phyloP scores from a whole-genome alignment of 2,888 invertebrate species.

The Pterobdella sp. region DNA sequence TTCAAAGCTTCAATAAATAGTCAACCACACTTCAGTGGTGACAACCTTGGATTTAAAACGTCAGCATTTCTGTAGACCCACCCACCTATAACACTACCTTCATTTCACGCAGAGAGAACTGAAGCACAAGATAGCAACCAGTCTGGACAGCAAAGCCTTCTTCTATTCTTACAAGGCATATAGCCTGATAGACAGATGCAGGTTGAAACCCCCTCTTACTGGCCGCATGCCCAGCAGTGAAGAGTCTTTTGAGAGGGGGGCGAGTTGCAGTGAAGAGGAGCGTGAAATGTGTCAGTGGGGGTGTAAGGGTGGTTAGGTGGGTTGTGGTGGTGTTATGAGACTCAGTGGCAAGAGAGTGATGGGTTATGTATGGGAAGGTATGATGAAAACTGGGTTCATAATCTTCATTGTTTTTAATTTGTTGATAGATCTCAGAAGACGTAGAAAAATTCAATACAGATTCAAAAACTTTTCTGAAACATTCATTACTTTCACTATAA shows the following conservation, averaged over 20 bases:
- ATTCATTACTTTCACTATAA: too few species aligned
- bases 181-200: constrained; percentile 44
- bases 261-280: not conserved
- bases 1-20: too few species aligned
- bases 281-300: not conserved
- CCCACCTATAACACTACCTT: not conserved
- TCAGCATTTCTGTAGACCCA: too few species aligned
- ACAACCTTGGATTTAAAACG: too few species aligned
- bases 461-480: too few species aligned
- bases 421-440: too few species aligned
- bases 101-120: constrained; percentile 60
- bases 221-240: not conserved
- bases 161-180: constrained; percentile 56
- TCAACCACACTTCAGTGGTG: too few species aligned
- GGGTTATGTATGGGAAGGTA: too few species aligned
- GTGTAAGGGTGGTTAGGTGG: not conserved
- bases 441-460: too few species aligned
- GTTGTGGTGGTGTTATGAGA: not conserved
- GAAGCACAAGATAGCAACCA: constrained; percentile 84
- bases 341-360: too few species aligned
- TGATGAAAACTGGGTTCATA: too few species aligned
- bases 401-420: too few species aligned
- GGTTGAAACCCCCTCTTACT: constrained; percentile 7
- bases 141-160: constrained; percentile 82
- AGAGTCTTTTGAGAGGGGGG: not conserved